Conservation (phyloP, 2,888 invertebrate species). For the Aporophyla lueneburgensis region DNA sequence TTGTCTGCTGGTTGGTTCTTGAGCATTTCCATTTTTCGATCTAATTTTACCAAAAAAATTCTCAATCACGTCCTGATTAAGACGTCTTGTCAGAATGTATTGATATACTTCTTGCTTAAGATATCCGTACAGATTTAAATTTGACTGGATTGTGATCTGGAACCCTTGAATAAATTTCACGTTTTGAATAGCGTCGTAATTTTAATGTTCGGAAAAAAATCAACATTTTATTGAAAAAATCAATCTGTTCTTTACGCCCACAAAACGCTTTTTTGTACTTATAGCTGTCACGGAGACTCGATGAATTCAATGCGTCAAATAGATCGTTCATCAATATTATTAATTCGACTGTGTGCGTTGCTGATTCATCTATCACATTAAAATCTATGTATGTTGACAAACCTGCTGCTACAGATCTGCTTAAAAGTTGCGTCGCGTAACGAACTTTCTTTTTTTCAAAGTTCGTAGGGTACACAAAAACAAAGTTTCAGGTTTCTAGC, state of each 20-base stretch:
- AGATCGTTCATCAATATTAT: constrained; percentile 32
- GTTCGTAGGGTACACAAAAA: constrained; percentile 23
- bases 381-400: background rate
- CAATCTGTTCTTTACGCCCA: constrained; percentile 6
- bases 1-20: constrained; percentile 27
- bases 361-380: constrained; percentile 11
- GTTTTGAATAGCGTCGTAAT: constrained; percentile 17
- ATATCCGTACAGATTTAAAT: constrained; percentile 25
- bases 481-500: too few relatives aligned
- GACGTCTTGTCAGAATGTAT: constrained; percentile 26
- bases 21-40: constrained; percentile 27
- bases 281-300: constrained; percentile 19
- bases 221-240: constrained; percentile 23
- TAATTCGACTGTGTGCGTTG: constrained; percentile 18
- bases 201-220: constrained; percentile 21
- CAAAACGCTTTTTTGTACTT: constrained; percentile 37
- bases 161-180: constrained; percentile 30
- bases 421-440: too few relatives aligned
- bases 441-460: constrained; percentile 23
- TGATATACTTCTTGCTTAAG: constrained; percentile 25
- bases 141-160: constrained; percentile 30
- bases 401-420: too few relatives aligned
- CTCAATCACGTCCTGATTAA: constrained; percentile 36
- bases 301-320: constrained; percentile 27
- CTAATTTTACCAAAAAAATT: constrained; percentile 34